Conservation (phyloP, 2,888 invertebrate species). For the Ectropis crepuscularia region DNA sequence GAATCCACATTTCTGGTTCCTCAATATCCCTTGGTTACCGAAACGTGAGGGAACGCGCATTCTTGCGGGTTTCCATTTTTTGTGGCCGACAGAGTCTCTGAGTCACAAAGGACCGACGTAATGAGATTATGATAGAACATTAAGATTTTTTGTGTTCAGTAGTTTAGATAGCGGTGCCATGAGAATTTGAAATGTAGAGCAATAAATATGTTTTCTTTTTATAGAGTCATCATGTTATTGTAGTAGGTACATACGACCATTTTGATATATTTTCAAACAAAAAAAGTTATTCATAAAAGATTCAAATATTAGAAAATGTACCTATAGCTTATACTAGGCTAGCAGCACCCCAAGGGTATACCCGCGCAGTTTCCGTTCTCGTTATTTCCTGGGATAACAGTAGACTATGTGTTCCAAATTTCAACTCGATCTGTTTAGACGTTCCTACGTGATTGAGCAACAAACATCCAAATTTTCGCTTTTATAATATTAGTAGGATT, state of each 20-base stretch:
- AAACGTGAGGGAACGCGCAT: slow-evolving; percentile 75
- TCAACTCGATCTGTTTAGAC: too few relatives aligned
- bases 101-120: slow-evolving; percentile 69
- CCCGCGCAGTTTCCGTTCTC: too few relatives aligned
- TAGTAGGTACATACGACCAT: not conserved
- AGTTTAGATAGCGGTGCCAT: slow-evolving; percentile 13
- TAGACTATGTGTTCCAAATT: too few relatives aligned
- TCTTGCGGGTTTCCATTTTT: slow-evolving; percentile 47
- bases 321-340: too few relatives aligned
- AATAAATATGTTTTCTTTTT: not conserved
- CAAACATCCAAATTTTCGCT: too few relatives aligned
- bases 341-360: too few relatives aligned
- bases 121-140: slow-evolving; percentile 66
- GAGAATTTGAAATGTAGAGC: not conserved
- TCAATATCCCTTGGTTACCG: slow-evolving; percentile 30
- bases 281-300: too few relatives aligned
- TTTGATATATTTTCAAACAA: too few relatives aligned
- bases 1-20: slow-evolving; percentile 1
- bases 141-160: slow-evolving; percentile 35
- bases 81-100: slow-evolving; percentile 42
- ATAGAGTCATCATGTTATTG: slow-evolving; percentile 16
- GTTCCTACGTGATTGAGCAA: too few relatives aligned
- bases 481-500: too few relatives aligned
- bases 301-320: too few relatives aligned
- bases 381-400: too few relatives aligned